Base-by-base conservation (phyloP, 1,140 invertebrate species). In the Magallana angulata region DNA sequence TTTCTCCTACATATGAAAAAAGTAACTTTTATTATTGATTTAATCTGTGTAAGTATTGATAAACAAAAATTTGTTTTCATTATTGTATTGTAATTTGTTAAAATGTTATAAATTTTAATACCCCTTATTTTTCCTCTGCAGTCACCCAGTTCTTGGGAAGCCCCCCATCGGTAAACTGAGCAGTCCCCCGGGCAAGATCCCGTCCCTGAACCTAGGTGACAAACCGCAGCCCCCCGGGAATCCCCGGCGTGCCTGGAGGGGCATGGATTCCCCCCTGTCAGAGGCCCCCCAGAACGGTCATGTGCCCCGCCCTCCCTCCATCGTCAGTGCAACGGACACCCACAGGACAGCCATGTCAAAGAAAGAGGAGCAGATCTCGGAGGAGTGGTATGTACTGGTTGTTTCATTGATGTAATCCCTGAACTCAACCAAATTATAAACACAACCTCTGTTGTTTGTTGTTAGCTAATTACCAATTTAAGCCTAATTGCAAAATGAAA, bases 291-390 rank as follows among this genome's bases (percentile, higher is more conserved):
- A 64, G 4, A 18, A 16, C 30, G 81, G 18, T 57, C 88, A 80
- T 18, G 80, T 90, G 16, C 91, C 91, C 6, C 84, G 90, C 0
- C 90, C 92, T 3, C 93, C 94, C 16, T 92, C 92, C n/a, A 68
- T 91, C 0, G 87, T 87, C 11, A 93, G 91, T 84, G 90, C 85
- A 9, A 85, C 90, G 59, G 91, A 94, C 18, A 93, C 92, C 14
- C 88, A 92, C 36, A 87, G 92, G 48, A 91, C 93, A 7, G 90
- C 85, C 3, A 59, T 89, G 18, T 94, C 93, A 2, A 92, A 89
- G 83, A 92, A 92, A 84, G 93, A 93, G 86, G 93, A 94, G 71
- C 90, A 91, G 86, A 76, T 94, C n/a, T 89, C 93, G 0, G 92
- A 94, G 84, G 93, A 94, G 87, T 94, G 93, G 93, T 94, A 81